phyloP scores from a whole-genome alignment of 1,140 invertebrate genomes.

The Phenacoccus solenopsis region DNA sequence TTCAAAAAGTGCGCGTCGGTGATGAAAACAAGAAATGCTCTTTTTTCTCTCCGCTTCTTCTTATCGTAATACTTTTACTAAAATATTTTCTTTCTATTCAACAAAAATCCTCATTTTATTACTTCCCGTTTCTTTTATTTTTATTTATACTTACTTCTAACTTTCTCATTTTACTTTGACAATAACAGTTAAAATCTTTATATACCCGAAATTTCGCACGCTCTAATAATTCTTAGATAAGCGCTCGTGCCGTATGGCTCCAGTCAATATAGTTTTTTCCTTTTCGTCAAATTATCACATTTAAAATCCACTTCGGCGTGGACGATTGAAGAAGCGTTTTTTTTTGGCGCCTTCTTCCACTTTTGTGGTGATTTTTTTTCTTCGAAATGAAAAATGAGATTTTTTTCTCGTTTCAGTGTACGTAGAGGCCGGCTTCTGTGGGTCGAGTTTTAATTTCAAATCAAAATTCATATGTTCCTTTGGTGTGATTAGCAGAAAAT shows the following conservation, averaged over 20 bases:
- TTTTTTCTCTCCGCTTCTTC: neutral
- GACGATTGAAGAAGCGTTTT: neutral
- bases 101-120: neutral
- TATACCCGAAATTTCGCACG: neutral
- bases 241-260: neutral
- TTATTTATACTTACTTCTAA: neutral
- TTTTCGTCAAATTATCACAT: neutral
- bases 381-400: too few species aligned
- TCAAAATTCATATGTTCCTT: too few species aligned
- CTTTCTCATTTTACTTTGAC: neutral
- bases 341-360: neutral
- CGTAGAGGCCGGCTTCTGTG: neutral
- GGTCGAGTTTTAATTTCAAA: neutral
- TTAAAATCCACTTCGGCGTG: neutral
- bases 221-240: neutral
- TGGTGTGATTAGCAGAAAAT: too few species aligned
- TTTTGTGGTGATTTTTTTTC: neutral
- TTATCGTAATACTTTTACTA: neutral
- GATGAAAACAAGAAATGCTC: neutral
- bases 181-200: neutral
- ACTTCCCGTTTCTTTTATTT: neutral
- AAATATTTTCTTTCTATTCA: constrained; percentile 3
- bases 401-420: neutral
- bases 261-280: neutral
- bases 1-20: neutral